Base-by-base conservation (phyloP, 2,113 vertebrate genomes). In the Scartelaos histophorus region DNA sequence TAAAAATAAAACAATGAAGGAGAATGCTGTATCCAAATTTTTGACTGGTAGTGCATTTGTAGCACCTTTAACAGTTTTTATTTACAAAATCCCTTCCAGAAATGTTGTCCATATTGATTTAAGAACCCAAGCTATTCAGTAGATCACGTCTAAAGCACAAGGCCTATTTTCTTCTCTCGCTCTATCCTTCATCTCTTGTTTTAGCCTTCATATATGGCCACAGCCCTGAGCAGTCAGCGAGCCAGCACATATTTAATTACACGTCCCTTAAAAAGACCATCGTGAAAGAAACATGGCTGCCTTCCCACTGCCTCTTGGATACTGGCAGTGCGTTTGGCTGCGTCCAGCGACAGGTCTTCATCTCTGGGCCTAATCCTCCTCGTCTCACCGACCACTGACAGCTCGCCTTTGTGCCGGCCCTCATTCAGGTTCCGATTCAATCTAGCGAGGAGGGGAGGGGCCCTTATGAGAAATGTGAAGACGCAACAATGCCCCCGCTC, bases 241-340 rank as follows among this genome's bases (percentile, higher is more conserved):
- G 75, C 74, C 79, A 82, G 34, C 70, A 67, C 70, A 87, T 87
- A 88, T 86, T 91, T 90, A 88, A 91, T 90, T 89, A 90, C 79
- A 85, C 73, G 80, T 90, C 84, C 90, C 88, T 90, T 58, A 58
- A 90, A 90, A 90, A 85, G 84, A 71, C 82, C 64, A 79, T 75
- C 80, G 29, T 91, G 89, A 91, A 87, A 90, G 89, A 87, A 87
- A 89, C 75, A 84, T 89, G 90, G 91, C 87, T 83, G 79, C 75
- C 80, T 84, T 87, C 91, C 56, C 90, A 90, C 79, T 69, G 82
- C 78, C 78, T 81, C 88, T 74, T 79, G 69, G 77, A 85, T 81
- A 79, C 82, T 71, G 81, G 82, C 83, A 87, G 79, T 84, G 81
- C 74, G 69, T 87, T 87, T 90, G 87, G 84, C 82, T 64, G 68